Evolutionary conservation across 1,140 invertebrate genomes (phyloP).

Genomic region (Hermatobates lingyangjiaoensis): DNA sequence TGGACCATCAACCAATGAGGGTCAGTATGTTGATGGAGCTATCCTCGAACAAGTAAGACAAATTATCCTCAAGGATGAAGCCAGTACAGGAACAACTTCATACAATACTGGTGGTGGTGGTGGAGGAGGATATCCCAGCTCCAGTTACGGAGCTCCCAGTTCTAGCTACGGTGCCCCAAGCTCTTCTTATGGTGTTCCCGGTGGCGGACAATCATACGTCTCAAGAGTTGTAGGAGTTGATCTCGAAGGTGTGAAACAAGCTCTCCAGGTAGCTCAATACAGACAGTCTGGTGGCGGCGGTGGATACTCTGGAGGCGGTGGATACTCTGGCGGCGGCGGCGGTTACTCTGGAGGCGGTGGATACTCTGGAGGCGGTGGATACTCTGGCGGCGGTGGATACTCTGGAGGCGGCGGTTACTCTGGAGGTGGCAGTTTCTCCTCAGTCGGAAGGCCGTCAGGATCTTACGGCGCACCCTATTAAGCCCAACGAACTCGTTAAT

Average conservation of each 20-base stretch:
- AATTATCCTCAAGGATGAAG: constrained; percentile 60
- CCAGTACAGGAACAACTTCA: constrained; percentile 28
- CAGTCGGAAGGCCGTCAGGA: constrained; percentile 33
- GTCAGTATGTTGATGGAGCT: constrained; percentile 52
- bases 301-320: constrained; percentile 23
- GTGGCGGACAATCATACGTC: constrained; percentile 24
- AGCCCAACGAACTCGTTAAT: too few species aligned
- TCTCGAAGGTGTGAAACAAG: constrained; percentile 52
- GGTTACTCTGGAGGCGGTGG: constrained; percentile 31
- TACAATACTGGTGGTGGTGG: constrained; percentile 24
- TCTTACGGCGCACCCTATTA: constrained; percentile 35
- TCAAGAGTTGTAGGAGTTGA: constrained; percentile 49
- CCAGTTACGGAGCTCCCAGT: constrained; percentile 32
- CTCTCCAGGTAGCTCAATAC: constrained; percentile 54
- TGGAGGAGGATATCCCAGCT: constrained; percentile 29
- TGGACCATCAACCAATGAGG: constrained; percentile 53
- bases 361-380: constrained; percentile 33
- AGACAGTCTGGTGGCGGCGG: constrained; percentile 31
- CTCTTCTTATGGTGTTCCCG: background rate
- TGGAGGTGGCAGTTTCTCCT: constrained; percentile 30
- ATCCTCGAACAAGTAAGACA: constrained; percentile 61
- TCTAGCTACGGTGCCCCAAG: constrained; percentile 29
- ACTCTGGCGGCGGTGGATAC: constrained; percentile 37
- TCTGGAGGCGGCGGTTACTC: constrained; percentile 36
- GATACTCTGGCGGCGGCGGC: constrained; percentile 31